Conservation (phyloP, 2,113 vertebrate genomes). For the Barnardius zonarius region DNA sequence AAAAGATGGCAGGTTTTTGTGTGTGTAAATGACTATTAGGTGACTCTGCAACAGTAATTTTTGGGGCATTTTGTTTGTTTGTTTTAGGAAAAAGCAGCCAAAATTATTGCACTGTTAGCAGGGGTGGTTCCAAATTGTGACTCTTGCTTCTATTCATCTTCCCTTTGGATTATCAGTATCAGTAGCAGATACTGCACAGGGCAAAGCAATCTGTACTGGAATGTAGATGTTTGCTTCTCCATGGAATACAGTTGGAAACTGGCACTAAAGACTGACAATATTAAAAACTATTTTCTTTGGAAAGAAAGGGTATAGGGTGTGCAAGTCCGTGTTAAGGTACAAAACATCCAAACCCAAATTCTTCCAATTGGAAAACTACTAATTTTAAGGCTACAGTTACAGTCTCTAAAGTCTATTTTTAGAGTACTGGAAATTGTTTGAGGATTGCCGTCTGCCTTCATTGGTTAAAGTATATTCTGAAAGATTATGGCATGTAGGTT, state of each 20-base stretch:
- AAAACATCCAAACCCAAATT: not conserved
- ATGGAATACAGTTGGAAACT: not conserved
- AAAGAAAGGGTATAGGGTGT: not conserved
- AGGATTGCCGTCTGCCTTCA: not conserved
- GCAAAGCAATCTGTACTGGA: not conserved
- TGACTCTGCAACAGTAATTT: not conserved
- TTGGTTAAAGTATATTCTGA: not conserved
- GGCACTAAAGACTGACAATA: not conserved
- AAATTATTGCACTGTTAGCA: not conserved
- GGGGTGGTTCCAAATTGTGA: not conserved
- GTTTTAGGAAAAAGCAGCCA: not conserved
- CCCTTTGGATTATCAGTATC: not conserved
- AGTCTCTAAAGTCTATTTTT: not conserved
- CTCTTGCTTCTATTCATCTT: not conserved
- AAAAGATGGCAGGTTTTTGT: not conserved
- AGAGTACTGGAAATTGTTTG: not conserved
- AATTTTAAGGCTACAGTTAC: not conserved
- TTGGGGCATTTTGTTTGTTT: not conserved
- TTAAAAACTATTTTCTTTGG: not conserved
- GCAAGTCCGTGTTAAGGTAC: not conserved
- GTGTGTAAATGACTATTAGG: not conserved
- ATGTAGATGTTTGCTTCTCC: not conserved
- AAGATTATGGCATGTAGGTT: not conserved
- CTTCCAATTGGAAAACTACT: not conserved
- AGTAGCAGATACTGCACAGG: not conserved